Base-by-base conservation (phyloP, 2,888 invertebrate species). In the Hemithea aestivaria region DNA sequence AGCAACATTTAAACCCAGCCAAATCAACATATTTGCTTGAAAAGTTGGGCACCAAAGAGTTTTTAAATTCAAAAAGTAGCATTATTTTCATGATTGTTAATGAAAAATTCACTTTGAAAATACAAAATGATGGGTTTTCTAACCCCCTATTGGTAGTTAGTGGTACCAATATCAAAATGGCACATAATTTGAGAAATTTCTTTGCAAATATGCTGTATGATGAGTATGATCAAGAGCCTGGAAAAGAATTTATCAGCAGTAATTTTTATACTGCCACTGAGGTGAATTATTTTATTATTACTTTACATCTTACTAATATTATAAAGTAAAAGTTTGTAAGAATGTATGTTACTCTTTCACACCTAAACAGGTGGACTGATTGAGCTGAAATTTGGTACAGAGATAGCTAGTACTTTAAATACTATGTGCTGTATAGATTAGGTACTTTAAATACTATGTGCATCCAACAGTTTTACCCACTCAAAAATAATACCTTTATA, bases 111-210 rank as follows among this genome's bases (percentile, higher is more conserved):
- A 54, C 50, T 26, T 12, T 80, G 12, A 54, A 65, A 33, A 60
- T 82, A 29, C 27, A 65, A 11, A 65, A 68, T 40, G 74, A 81
- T 59, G 70, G 71, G 4, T 72, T 75, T 31, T 58, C 67, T 0
- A 47, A 45, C 8, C 66, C 69, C 0, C 12, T 64, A 5, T 32
- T 85, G 7, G 76, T 62, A 45, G 37, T 85, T 0, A 53, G 63
- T 0, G 55, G 77, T 45, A 22, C 28, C 2, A 68, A 79, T 58
- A 25, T 66, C 4, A 50, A 55, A 25, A 45, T 67, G 22, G 67
- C 69, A 12, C 51, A 62, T 5, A 54, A 69, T 49, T 52, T 84
- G 1, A 65, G 76, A 16, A 75, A 75, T 41, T 79, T 77, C 37
- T 68, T 79, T 20, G 63, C 74, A 0, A 60, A 62, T 34, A 41